A percentile compares a stretch with the other conserved stretches of the same genome.
Conservation (phyloP, 2,797 vertebrate species). For the Esox lucius region DNA sequence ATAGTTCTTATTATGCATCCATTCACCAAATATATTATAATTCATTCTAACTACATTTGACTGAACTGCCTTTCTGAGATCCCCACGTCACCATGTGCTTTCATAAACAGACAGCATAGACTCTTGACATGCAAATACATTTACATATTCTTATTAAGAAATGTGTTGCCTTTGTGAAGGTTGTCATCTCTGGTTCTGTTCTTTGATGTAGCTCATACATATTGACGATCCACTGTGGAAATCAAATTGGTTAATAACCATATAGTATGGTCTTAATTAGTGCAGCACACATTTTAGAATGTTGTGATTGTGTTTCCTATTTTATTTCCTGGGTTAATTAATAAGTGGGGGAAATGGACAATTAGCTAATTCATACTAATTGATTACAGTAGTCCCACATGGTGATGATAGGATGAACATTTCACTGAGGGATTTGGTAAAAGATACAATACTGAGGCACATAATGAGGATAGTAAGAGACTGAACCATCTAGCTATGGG, state of each 20-base stretch:
- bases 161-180: slow-evolving; percentile 52
- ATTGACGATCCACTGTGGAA: slow-evolving; percentile 67
- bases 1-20: not conserved
- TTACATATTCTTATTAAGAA: slow-evolving; percentile 67
- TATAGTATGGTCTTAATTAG: slow-evolving; percentile 59
- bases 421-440: slow-evolving; percentile 68
- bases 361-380: slow-evolving; percentile 73
- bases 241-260: slow-evolving; percentile 50
- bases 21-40: not conserved
- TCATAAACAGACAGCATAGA: slow-evolving; percentile 55
- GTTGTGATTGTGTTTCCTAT: slow-evolving; percentile 61
- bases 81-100: not conserved
- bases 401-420: slow-evolving; percentile 64
- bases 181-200: slow-evolving; percentile 57
- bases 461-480: slow-evolving; percentile 73
- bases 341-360: slow-evolving; percentile 68
- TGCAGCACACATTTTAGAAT: slow-evolving; percentile 40
- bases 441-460: slow-evolving; percentile 66
- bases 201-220: slow-evolving; percentile 77
- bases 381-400: slow-evolving; percentile 74
- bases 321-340: slow-evolving; percentile 71
- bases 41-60: not conserved
- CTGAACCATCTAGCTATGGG: slow-evolving; percentile 65
- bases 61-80: not conserved
- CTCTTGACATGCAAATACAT: slow-evolving; percentile 65